A percentile compares a stretch with the other conserved stretches of the same genome.
These are phyloP conservation scores for Rhyacophila evoluta DNA, from an alignment of 2,888 invertebrate species.

Conservation along the genomic window DNA sequence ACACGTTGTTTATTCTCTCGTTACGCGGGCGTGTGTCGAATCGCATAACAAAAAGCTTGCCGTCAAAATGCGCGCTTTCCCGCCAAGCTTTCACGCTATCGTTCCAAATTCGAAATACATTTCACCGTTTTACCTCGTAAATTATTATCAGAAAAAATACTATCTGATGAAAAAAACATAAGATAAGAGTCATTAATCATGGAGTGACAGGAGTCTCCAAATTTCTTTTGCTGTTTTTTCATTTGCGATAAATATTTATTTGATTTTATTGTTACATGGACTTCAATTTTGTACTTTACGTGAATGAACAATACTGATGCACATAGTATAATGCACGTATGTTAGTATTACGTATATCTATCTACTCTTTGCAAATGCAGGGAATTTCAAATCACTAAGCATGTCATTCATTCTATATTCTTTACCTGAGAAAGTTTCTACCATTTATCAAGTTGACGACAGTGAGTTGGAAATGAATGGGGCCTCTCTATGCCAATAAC, in stretches of 20 bases:
- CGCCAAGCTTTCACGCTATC: background rate
- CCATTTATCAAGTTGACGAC: too few species aligned
- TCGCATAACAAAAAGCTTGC: background rate
- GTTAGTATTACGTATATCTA: too few species aligned
- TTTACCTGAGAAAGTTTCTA: too few species aligned
- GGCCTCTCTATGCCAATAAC: too few species aligned
- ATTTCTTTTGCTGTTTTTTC: background rate
- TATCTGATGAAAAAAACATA: background rate
- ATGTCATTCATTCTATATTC: too few species aligned
- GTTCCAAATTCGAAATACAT: background rate
- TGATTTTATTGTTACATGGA: too few species aligned
- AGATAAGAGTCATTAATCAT: background rate
- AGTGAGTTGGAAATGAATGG: too few species aligned
- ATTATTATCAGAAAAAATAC: background rate
- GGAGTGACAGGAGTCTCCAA: background rate
- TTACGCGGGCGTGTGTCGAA: background rate
- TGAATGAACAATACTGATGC: too few species aligned
- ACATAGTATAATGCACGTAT: too few species aligned
- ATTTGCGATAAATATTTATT: background rate
- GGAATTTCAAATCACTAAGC: too few species aligned
- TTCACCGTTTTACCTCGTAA: background rate
- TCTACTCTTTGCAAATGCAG: too few species aligned
- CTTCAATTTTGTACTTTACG: too few species aligned
- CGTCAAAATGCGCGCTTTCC: background rate
- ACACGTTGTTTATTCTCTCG: background rate